phyloP scores from a whole-genome alignment of 2,797 vertebrate species.

The Halcyon leucocephala region DNA sequence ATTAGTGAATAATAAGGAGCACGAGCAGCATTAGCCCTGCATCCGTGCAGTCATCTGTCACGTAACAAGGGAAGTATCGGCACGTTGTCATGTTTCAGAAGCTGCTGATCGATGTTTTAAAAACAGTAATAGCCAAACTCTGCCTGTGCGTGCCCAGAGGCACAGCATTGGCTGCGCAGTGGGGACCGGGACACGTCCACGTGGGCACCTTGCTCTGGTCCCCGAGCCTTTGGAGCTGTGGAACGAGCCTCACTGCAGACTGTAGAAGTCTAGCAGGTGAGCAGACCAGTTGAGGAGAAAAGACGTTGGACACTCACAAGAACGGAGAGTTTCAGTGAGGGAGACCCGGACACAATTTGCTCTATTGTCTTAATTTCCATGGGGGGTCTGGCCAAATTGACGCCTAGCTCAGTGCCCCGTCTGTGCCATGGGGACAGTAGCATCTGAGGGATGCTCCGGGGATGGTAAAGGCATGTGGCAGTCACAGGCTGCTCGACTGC shows the following conservation, averaged over 20 bases:
- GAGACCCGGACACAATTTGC: accelerated
- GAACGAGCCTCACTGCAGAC: accelerated
- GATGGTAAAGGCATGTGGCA: background rate
- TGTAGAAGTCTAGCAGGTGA: no score
- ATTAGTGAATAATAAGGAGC: slow-evolving; percentile 51
- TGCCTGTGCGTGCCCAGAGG: background rate
- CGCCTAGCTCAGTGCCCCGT: background rate
- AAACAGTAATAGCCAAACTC: background rate
- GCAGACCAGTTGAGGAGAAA: background rate
- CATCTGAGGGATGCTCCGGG: background rate
- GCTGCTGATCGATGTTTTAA: slow-evolving; percentile 16
- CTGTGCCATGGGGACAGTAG: background rate
- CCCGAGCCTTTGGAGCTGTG: background rate
- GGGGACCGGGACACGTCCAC: background rate
- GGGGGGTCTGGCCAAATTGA: background rate
- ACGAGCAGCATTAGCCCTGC: slow-evolving; percentile 30
- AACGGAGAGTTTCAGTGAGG: accelerated
- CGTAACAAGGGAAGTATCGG: slow-evolving; percentile 37
- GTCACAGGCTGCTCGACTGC: background rate
- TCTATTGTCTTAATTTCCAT: accelerated
- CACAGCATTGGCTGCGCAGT: background rate
- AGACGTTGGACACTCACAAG: accelerated
- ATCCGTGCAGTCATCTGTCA: slow-evolving; percentile 4
- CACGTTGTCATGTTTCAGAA: slow-evolving; percentile 57
- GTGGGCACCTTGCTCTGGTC: background rate